These are phyloP conservation scores for Diprion similis DNA, from an alignment of 1,140 invertebrate species.

Conservation along the genomic window DNA sequence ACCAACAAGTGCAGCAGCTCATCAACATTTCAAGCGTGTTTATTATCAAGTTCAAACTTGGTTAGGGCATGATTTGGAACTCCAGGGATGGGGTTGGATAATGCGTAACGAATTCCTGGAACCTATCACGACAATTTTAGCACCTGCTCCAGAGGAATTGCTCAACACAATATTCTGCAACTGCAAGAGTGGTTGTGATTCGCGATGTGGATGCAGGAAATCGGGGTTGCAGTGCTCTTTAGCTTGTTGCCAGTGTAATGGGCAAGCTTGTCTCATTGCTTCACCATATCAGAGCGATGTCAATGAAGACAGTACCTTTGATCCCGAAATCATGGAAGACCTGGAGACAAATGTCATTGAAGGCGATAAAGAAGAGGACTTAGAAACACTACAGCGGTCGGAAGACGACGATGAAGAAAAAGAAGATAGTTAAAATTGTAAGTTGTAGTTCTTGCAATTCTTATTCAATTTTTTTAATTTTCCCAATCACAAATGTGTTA, in stretches of 20 bases:
- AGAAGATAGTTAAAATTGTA: conserved; percentile 21
- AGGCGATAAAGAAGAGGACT: conserved; percentile 23
- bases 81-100: conserved; percentile 47
- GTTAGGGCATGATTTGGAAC: conserved; percentile 49
- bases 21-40: conserved; percentile 41
- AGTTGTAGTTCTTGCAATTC: conserved; percentile 24
- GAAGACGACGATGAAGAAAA: conserved; percentile 24
- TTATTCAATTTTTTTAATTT: too few species aligned
- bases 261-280: background rate
- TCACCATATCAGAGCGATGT: too few species aligned
- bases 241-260: conserved; percentile 13
- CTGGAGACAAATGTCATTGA: conserved; percentile 23
- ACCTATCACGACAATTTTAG: conserved; percentile 21
- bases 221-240: conserved; percentile 14
- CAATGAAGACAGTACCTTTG: conserved; percentile 23
- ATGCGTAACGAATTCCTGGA: conserved; percentile 20
- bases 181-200: conserved; percentile 22
- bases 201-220: conserved; percentile 20
- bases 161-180: conserved; percentile 22
- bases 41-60: conserved; percentile 55
- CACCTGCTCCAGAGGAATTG: conserved; percentile 9
- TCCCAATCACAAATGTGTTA: too few species aligned
- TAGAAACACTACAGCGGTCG: conserved; percentile 21
- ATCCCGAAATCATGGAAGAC: conserved; percentile 21
- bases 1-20: conserved; percentile 33